phyloP scores from a whole-genome alignment of 2,888 invertebrate genomes.

The Galerucella pusilla region DNA sequence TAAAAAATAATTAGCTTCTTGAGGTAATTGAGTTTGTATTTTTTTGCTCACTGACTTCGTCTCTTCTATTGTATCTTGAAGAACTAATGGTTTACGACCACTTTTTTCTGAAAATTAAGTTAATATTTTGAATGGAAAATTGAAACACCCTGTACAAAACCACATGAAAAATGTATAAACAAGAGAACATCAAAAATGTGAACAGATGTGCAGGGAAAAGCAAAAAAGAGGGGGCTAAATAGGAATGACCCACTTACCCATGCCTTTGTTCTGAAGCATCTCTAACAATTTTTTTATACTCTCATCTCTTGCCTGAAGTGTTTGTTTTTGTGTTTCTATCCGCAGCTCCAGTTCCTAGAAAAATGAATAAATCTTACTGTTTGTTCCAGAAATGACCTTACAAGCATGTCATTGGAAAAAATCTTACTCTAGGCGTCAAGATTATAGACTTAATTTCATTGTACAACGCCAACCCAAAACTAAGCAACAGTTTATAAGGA shows the following conservation, averaged over 20 bases:
- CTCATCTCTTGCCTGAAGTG: slow-evolving; percentile 94
- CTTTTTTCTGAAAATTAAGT: background rate
- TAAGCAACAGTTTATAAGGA: too few species aligned
- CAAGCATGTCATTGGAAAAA: background rate
- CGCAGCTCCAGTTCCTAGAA: slow-evolving; percentile 92
- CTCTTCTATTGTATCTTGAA: too few species aligned
- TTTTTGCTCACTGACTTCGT: too few species aligned
- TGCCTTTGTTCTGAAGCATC: slow-evolving; percentile 97
- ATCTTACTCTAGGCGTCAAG: background rate
- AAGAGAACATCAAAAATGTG: slow-evolving; percentile 38
- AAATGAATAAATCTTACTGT: slow-evolving; percentile 27
- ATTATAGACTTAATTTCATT: too few species aligned
- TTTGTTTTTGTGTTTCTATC: slow-evolving; percentile 98
- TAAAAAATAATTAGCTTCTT: too few species aligned
- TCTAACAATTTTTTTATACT: slow-evolving; percentile 98
- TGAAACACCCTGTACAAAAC: slow-evolving; percentile 38
- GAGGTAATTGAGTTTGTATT: too few species aligned
- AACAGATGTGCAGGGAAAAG: slow-evolving; percentile 44
- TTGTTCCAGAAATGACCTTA: background rate
- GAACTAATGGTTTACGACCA: too few species aligned
- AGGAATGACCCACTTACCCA: slow-evolving; percentile 76
- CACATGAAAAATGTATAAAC: slow-evolving; percentile 35
- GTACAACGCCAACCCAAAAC: too few species aligned
- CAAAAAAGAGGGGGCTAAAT: slow-evolving; percentile 47
- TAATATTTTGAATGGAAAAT: slow-evolving; percentile 7